Conservation (phyloP, 1,140 invertebrate species). For the Drosophila nasuta region DNA sequence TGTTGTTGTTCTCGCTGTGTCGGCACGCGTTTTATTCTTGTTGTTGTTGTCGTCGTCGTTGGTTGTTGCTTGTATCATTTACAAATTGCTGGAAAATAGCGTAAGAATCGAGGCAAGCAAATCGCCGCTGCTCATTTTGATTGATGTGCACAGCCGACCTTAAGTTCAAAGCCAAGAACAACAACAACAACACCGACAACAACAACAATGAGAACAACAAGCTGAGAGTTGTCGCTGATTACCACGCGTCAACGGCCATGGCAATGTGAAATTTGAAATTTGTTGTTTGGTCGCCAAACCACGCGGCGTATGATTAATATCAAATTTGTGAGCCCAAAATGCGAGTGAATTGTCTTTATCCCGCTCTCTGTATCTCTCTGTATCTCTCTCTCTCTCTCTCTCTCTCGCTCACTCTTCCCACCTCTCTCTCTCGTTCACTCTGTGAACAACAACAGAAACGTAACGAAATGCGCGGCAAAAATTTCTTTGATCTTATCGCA, state of each 20-base stretch:
- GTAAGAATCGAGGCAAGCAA: slow-evolving; percentile 58
- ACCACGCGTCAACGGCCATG: slow-evolving; percentile 74
- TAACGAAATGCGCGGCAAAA: slow-evolving; percentile 82
- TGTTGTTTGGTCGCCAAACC: slow-evolving; percentile 42
- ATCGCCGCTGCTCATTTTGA: slow-evolving; percentile 69
- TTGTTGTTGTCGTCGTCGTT: slow-evolving; percentile 15
- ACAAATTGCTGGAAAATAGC: slow-evolving; percentile 82
- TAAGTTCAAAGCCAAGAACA: slow-evolving; percentile 81
- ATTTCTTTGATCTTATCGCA: slow-evolving; percentile 85
- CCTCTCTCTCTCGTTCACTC: slow-evolving; percentile 18
- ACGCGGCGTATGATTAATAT: slow-evolving; percentile 76
- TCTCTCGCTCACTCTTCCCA: slow-evolving; percentile 21
- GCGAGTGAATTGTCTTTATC: slow-evolving; percentile 58
- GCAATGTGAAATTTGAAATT: slow-evolving; percentile 77
- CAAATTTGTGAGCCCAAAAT: slow-evolving; percentile 43
- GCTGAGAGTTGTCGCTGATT: slow-evolving; percentile 51
- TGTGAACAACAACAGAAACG: slow-evolving; percentile 54
- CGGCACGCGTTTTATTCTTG: slow-evolving; percentile 58
- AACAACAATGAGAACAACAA: slow-evolving; percentile 9
- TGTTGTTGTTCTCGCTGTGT: slow-evolving; percentile 43
- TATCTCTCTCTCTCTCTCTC: slow-evolving; percentile 25
- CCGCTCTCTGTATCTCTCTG: neutral
- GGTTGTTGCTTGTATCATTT: slow-evolving; percentile 54
- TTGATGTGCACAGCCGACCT: slow-evolving; percentile 73
- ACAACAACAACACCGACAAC: slow-evolving; percentile 5